phyloP scores from a whole-genome alignment of 2,113 vertebrate species.

The Gallinago paraguaiae region DNA sequence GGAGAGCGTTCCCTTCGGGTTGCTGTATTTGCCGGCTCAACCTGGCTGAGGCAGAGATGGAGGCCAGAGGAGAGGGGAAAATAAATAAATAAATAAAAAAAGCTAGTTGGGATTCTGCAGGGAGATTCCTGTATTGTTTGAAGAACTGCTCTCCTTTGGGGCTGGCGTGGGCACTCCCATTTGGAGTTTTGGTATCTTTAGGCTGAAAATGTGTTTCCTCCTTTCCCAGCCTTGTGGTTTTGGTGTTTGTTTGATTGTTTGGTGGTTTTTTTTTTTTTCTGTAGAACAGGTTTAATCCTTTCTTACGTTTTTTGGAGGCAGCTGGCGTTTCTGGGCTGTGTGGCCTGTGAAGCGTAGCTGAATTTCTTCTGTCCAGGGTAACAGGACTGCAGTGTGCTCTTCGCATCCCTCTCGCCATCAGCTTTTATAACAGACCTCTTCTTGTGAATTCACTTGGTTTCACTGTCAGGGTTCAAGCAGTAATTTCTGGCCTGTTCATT shows the following conservation, averaged over 20 bases:
- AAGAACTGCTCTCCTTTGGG: neutral
- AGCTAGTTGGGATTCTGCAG: constrained; percentile 7
- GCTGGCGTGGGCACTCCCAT: neutral
- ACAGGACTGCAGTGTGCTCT: constrained; percentile 9
- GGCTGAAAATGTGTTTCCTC: neutral
- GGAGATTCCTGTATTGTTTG: constrained; percentile 34
- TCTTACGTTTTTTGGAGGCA: neutral
- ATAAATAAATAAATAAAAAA: neutral
- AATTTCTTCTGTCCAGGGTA: neutral
- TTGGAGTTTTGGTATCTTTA: neutral
- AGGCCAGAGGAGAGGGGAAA: neutral
- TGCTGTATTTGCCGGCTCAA: neutral
- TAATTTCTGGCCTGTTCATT: neutral
- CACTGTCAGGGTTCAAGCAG: rapidly evolving
- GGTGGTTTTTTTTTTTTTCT: neutral
- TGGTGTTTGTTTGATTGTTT: too few relatives aligned
- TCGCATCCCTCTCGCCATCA: neutral
- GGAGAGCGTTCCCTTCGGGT: neutral
- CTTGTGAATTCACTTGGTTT: rapidly evolving
- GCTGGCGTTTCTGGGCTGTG: neutral
- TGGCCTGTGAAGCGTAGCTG: constrained; percentile 24
- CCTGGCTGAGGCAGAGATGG: neutral
- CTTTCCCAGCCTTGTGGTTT: neutral
- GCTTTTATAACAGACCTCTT: neutral
- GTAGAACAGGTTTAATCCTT: neutral